A percentile compares a stretch with the other conserved stretches of the same genome.
Conservation (phyloP, 2,888 invertebrate species). For the Eupithecia subfuscata region DNA sequence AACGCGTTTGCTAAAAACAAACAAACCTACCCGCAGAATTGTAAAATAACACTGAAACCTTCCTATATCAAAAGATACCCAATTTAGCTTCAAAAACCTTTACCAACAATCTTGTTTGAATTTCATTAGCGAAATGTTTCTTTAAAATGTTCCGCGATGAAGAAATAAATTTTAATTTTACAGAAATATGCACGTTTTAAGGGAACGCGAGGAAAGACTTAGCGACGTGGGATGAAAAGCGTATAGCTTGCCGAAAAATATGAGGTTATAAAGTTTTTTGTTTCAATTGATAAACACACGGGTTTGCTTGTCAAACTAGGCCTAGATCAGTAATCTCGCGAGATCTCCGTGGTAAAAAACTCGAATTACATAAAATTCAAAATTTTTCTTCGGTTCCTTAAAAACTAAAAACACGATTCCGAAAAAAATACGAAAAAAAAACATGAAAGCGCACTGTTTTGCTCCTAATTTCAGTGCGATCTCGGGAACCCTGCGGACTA, state of each 20-base stretch:
- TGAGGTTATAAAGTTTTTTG: too few relatives aligned
- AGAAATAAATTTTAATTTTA: constrained; percentile 16
- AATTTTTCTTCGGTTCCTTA: too few relatives aligned
- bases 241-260: neutral
- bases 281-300: too few relatives aligned
- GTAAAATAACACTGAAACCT: constrained; percentile 4
- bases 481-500: too few relatives aligned
- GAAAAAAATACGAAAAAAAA: too few relatives aligned
- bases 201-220: constrained; percentile 6
- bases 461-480: too few relatives aligned
- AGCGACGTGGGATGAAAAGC: neutral
- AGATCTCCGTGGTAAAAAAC: too few relatives aligned
- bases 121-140: constrained; percentile 17
- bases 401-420: too few relatives aligned
- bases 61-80: constrained; percentile 7
- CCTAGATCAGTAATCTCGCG: too few relatives aligned
- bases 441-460: too few relatives aligned
- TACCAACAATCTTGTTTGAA: constrained; percentile 1
- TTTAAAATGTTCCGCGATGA: constrained; percentile 17
- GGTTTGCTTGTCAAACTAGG: too few relatives aligned
- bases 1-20: neutral
- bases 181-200: constrained; percentile 15
- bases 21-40: neutral
- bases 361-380: too few relatives aligned
- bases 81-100: constrained; percentile 17